These are phyloP conservation scores for Acinonyx jubatus DNA, from an alignment of 2,113 vertebrate species.

Conservation along the genomic window DNA sequence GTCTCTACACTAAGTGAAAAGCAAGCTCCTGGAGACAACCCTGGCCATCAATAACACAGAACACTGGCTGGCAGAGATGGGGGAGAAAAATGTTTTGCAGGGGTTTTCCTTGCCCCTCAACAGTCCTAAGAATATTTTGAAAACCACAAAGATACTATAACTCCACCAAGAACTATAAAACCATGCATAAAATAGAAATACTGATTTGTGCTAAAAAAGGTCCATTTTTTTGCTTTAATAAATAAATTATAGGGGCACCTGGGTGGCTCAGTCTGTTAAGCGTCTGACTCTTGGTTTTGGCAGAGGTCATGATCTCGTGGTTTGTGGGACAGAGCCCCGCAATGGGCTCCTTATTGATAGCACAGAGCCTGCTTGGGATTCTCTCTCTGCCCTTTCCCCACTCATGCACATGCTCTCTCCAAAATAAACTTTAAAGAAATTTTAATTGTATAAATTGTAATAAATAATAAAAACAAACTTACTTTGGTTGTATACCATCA, in stretches of 20 bases:
- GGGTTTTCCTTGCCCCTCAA: not conserved
- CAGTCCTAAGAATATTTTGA: not conserved
- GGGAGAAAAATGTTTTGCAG: not conserved
- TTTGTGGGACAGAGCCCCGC: no score
- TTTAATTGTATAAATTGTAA: not conserved
- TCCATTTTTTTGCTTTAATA: constrained; percentile 16
- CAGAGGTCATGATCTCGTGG: no score
- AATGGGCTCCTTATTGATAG: no score
- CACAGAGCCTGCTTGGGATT: no score
- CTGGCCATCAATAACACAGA: fast-evolving
- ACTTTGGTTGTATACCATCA: constrained; percentile 98
- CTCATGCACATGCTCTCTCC: no score
- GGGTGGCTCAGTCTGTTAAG: no score
- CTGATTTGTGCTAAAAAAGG: not conserved
- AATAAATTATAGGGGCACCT: constrained; percentile 39
- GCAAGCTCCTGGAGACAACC: not conserved
- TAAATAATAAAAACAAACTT: constrained; percentile 80
- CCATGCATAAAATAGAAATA: not conserved
- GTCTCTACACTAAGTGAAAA: not conserved
- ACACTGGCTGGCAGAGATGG: not conserved
- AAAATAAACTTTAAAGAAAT: no score
- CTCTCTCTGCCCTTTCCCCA: no score
- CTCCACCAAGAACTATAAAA: not conserved
- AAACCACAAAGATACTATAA: not conserved
- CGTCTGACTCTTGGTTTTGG: no score